phyloP scores from a whole-genome alignment of 2,797 vertebrate species.

The Pantherophis alleghaniensis region DNA sequence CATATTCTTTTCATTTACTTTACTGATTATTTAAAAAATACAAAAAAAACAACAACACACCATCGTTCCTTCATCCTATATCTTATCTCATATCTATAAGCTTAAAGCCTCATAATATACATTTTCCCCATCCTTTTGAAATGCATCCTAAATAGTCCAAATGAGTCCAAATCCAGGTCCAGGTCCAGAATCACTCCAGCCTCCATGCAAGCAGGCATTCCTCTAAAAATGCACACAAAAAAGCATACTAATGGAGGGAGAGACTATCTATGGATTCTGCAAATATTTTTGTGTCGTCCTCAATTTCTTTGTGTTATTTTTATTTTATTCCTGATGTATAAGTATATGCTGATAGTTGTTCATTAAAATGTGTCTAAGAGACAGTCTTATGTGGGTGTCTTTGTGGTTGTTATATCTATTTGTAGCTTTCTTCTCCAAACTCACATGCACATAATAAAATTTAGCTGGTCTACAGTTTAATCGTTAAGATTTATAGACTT shows the following conservation, averaged over 20 bases:
- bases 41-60: background rate
- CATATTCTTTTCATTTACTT: background rate
- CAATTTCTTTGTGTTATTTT: constrained; percentile 1
- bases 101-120: background rate
- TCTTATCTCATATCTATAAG: background rate
- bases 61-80: background rate
- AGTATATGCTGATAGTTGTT: background rate
- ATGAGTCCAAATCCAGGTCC: background rate
- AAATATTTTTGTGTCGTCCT: background rate
- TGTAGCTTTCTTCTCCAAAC: background rate
- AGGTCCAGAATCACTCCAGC: background rate
- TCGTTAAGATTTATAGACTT: constrained; percentile 59
- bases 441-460: constrained; percentile 40
- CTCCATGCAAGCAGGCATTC: background rate
- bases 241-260: background rate
- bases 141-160: background rate
- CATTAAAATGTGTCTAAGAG: background rate
- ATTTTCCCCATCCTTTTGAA: background rate
- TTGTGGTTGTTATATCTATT: background rate
- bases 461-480: constrained; percentile 25
- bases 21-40: background rate
- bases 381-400: background rate
- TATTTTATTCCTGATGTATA: background rate
- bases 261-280: background rate
- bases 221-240: background rate